A percentile compares a stretch with the other conserved stretches of the same genome.
Conservation (phyloP, 2,797 vertebrate genomes). For the Jordanella pulchra region DNA sequence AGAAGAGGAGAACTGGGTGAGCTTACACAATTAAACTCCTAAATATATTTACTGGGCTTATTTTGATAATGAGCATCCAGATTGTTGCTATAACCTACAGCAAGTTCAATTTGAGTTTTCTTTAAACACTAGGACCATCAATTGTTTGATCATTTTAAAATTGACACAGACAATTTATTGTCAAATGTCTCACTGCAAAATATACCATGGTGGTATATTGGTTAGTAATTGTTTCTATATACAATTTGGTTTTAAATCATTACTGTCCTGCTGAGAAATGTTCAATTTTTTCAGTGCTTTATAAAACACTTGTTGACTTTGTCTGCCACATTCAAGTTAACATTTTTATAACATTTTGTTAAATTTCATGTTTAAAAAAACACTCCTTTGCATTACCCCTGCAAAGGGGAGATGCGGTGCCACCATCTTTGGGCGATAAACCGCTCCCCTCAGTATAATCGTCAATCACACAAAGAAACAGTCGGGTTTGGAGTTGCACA, state of each 20-base stretch:
- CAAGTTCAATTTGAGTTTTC: neutral
- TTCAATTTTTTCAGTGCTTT: neutral
- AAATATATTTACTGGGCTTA: slow-evolving; percentile 27
- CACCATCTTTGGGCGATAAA: no score
- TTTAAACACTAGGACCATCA: neutral
- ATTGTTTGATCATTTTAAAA: neutral
- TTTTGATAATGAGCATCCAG: slow-evolving; percentile 26
- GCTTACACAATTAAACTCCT: slow-evolving; percentile 14
- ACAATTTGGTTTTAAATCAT: no score
- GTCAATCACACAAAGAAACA: no score
- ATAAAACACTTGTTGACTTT: slow-evolving; percentile 1
- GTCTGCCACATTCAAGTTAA: neutral
- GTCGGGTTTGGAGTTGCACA: no score
- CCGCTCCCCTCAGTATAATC: no score
- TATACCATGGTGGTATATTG: neutral
- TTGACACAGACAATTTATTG: neutral
- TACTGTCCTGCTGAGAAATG: neutral
- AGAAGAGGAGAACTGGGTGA: slow-evolving; percentile 67
- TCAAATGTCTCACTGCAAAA: no score
- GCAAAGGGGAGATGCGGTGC: no score
- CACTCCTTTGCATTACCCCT: no score
- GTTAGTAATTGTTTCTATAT: neutral
- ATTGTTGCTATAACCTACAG: neutral
- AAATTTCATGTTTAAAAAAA: no score
- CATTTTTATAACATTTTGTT: neutral